Evolutionary conservation across 2,888 invertebrate species (phyloP), one percentile per base, ranked within the genome.

Genomic region (Dolomedes plantarius): DNA sequence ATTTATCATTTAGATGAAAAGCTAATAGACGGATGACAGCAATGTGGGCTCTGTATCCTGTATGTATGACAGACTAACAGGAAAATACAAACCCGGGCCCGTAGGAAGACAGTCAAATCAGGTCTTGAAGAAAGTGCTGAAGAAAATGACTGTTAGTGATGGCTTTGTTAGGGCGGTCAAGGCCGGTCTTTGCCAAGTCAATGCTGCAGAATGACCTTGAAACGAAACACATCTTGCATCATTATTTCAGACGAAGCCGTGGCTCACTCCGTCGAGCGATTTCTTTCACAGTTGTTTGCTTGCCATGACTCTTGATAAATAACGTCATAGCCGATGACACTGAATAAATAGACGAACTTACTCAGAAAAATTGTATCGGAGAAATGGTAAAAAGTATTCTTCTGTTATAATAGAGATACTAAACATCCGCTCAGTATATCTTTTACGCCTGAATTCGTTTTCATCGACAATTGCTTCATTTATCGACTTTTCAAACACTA

Each of bases 1-100:
- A 69, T 69, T 69, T 69, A 69, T 69, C 69, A 69, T 69, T 69
- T 69, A 68, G 23, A 32, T 32, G 16, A 31, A 69, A 69, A 69
- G 69, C 36, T 69, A 69, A 69, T 41, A 39, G 69, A 41, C 28
- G 36, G 69, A 41, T 69, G 69, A 68, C 69, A 41, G 65, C 29
- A 28, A 7, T 29, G 29, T 65, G 29, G n/a, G 65, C n/a, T 65
- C n/a, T 11, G 31, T 31, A 65, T 65, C 65, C 65, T 65, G 65
- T 65, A 56, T 2, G 3, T 56, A 56, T 56, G 56, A 23, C 56
- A 56, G 56, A 19, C 3, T 56, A 23, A 56, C 56, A 56, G 56
- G 41, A 46, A 56, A 56, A 56, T 1, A 23, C 23, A 56, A 23
- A 23, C 11, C 23, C 3, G 56, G 3, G 23, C 56, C 16, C 7